A percentile compares a stretch with the other conserved stretches of the same genome.
Evolutionary conservation across 2,888 invertebrate species (phyloP).

Genomic region (Eupithecia vulgata): DNA sequence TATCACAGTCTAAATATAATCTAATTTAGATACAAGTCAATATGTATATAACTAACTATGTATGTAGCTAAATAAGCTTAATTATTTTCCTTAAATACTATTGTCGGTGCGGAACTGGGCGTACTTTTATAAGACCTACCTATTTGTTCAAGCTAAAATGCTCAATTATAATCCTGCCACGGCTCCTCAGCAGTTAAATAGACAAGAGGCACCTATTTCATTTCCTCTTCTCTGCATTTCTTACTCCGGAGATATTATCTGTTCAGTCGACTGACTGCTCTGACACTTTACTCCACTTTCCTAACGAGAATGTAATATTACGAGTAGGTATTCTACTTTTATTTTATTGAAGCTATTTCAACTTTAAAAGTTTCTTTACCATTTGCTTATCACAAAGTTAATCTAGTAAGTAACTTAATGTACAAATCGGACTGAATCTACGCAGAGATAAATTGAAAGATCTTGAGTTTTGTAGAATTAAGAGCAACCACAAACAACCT

Average conservation of each 20-base stretch:
- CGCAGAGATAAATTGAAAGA: too few species aligned
- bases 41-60: too few species aligned
- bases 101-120: too few species aligned
- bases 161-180: neutral
- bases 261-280: constrained; percentile 1
- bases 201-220: neutral
- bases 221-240: constrained; percentile 6
- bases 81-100: too few species aligned
- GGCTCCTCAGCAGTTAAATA: neutral
- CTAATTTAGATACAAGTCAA: too few species aligned
- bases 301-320: constrained; percentile 7
- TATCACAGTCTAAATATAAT: too few species aligned
- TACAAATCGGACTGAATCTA: too few species aligned
- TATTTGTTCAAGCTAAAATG: neutral
- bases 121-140: neutral
- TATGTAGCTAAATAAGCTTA: too few species aligned
- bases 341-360: neutral
- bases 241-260: constrained; percentile 2
- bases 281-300: neutral
- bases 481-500: too few species aligned
- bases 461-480: too few species aligned
- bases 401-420: too few species aligned
- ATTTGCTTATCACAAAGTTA: too few species aligned
- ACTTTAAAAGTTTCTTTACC: neutral
- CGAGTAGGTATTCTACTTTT: neutral